Evolutionary conservation across 2,797 vertebrate species (phyloP), one percentile per base, ranked within the genome.

Genomic region (Liparis tanakae): DNA sequence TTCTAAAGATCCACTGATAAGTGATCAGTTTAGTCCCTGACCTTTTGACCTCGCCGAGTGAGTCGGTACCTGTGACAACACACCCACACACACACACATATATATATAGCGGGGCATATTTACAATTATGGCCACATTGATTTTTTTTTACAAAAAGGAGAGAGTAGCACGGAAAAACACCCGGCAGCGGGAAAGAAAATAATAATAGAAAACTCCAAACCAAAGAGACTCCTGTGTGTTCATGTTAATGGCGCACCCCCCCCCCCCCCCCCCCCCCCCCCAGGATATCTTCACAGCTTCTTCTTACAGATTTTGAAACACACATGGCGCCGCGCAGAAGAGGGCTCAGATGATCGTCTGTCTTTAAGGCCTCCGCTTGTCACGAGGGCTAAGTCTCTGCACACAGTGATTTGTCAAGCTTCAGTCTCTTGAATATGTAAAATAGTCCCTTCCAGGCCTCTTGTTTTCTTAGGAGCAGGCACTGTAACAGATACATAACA

Each of bases 381-480:
- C 88, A 89, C n/a, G 48, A 74, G 72, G 80, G 56, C 34, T 82
- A 72, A 82, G 82, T 76, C 77, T 87, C 76, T 70, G 33, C 82
- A 82, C 65, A 74, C 6, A 62, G 67, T 81, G 78, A 85, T 89
- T 88, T 87, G 79, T 90, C 74, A 84, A 80, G 88, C 86, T 82
- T 84, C 72, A 83, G 76, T 77, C 72, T 81, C 81, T 80, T 87
- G 67, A 77, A 89, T 88, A 87, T 90, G 85, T 87, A 84, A 91
- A 91, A 72, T 67, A 80, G 69, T 85, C 74, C 72, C 88, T 88
- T 75, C 72, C 77, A 87, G 86, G 82, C 81, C 70, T 57, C 43
- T 83, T 83, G 72, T 85, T 85, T 87, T 87, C 85, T 82, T 66
- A 48, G 54, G 56, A 82, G 71, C 75, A 77, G 68, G 51, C 70